A percentile compares a stretch with the other conserved stretches of the same genome.
Conservation (phyloP, 2,113 vertebrate species). For the Planiliza haematocheilus region DNA sequence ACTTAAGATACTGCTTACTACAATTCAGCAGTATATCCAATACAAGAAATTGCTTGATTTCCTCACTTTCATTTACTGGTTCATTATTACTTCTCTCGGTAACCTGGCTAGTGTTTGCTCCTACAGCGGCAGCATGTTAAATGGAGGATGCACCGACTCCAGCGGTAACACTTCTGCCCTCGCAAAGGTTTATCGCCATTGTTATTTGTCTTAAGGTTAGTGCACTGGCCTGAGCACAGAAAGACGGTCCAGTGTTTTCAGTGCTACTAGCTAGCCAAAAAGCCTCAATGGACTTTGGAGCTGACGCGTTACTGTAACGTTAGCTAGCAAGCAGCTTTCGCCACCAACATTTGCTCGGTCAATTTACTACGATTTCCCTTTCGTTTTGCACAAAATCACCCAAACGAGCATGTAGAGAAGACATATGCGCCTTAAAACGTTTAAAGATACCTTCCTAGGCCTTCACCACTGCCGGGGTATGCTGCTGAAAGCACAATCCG, state of each 20-base stretch:
- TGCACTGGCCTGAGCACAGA: slow-evolving; percentile 59
- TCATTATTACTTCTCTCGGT: slow-evolving; percentile 5
- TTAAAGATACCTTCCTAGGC: slow-evolving; percentile 87
- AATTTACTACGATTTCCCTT: slow-evolving; percentile 54
- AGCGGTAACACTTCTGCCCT: slow-evolving; percentile 16
- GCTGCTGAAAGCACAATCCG: slow-evolving; percentile 88
- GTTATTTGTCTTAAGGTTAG: slow-evolving; percentile 50
- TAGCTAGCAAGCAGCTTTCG: slow-evolving; percentile 67
- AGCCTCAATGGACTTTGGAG: slow-evolving; percentile 76
- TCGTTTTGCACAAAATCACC: slow-evolving; percentile 28
- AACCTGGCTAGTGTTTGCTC: slow-evolving; percentile 46
- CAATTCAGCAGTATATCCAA: slow-evolving; percentile 5
- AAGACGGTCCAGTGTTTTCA: slow-evolving; percentile 60
- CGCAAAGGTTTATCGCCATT: slow-evolving; percentile 42
- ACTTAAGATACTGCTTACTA: slow-evolving; percentile 18
- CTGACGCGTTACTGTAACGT: slow-evolving; percentile 59
- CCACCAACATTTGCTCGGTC: slow-evolving; percentile 53
- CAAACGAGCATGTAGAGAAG: slow-evolving; percentile 14
- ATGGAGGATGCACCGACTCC: slow-evolving; percentile 40
- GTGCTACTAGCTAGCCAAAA: slow-evolving; percentile 73
- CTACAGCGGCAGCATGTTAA: slow-evolving; percentile 22
- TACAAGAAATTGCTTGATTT: slow-evolving; percentile 32
- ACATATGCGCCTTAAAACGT: slow-evolving; percentile 31
- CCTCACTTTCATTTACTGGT: not conserved
- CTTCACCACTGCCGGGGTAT: slow-evolving; percentile 87